Conservation (phyloP, 2,888 invertebrate genomes). For the Phytoseiulus persimilis region DNA sequence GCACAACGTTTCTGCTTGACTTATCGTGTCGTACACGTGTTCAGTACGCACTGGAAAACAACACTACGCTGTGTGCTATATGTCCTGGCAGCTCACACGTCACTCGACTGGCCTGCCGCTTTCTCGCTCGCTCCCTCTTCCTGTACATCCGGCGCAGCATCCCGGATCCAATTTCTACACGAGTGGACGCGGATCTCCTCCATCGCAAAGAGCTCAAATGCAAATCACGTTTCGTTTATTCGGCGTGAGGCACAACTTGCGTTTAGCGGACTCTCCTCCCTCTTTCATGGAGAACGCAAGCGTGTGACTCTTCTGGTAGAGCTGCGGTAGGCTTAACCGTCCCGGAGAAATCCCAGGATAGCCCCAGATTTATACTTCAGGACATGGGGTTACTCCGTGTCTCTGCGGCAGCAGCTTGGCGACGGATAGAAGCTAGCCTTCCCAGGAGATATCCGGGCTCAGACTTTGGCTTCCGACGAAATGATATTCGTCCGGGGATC, state of each 20-base stretch:
- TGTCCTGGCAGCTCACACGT: not conserved
- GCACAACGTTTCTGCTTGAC: not conserved
- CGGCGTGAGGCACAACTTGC: not conserved
- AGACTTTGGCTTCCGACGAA: no score
- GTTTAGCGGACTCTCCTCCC: not conserved
- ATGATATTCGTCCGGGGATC: no score
- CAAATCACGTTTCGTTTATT: not conserved
- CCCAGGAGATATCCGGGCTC: no score
- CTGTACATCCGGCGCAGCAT: not conserved
- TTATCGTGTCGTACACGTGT: not conserved
- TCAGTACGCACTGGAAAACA: not conserved
- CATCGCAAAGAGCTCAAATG: not conserved
- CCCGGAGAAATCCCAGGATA: no score
- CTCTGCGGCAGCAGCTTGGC: no score
- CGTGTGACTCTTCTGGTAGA: not conserved
- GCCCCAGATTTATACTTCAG: no score
- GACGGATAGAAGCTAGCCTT: no score
- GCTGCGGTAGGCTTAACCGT: no score
- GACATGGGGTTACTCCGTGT: no score
- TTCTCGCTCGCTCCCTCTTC: not conserved
- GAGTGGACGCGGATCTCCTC: not conserved
- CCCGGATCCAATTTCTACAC: not conserved
- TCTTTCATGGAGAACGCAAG: not conserved
- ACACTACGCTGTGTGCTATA: not conserved
- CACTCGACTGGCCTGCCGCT: not conserved